Evolutionary conservation across 2,797 vertebrate genomes (phyloP), one percentile per base, ranked within the genome.

Genomic region (Micropoecilia bifurca): DNA sequence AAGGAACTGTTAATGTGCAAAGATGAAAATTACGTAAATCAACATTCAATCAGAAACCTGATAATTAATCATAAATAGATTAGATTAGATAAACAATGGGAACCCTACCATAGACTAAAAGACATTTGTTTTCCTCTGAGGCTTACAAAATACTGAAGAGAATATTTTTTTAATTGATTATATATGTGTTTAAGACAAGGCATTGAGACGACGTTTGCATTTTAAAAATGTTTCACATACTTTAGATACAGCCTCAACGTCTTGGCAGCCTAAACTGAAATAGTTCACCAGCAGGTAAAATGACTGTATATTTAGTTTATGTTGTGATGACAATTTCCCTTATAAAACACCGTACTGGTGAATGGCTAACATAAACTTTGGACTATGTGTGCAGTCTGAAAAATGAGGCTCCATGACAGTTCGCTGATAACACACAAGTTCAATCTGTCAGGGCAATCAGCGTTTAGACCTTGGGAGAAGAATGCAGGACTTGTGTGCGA

Each of bases 361-460:
- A 93, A 86, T 85, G 89, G 78, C 90, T 92, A 91, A 92, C 86
- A 83, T 93, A 93, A 94, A 94, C 92, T 5, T n/a, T 77, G 75
- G 72, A 57, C 80, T 85, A 6, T 63, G 83, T 82, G 90, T 75
- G 82, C 81, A 85, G 87, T 66, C 88, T 85, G 87, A 92, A 89
- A 92, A 94, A 93, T 78, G 85, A 92, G 85, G 69, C 83, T 28
- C 78, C 80, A 74, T 92, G 93, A 94, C 92, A 89, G 88, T 84
- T 87, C 80, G 71, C 86, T 87, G 94, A 93, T 89, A 94, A 91
- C 89, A 92, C 89, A 39, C 85, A 33, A 90, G 92, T 95, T 93
- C 89, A 94, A 93, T 87, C 91, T 94, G 93, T 93, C 92, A 92
- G 85, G 93, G 92, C 90, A 93, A 95, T 94, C 93, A 91, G 92